These are phyloP conservation scores for Linhomoeus sp. DNA, from an alignment of 2,888 invertebrate genomes.

Conservation along the genomic window DNA sequence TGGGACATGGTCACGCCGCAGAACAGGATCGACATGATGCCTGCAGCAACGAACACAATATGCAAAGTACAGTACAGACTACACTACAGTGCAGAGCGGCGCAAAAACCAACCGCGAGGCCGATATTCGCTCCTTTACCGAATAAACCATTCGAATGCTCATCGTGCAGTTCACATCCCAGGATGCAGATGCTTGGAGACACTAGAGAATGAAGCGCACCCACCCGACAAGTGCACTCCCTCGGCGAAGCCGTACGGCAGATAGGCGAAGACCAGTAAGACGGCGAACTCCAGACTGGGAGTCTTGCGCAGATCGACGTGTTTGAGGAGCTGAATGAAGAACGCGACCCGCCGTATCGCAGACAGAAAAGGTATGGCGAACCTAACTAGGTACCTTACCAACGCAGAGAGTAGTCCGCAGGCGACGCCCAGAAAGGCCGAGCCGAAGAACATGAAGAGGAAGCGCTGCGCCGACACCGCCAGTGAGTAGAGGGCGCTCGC, in stretches of 20 bases:
- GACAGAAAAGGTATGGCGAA: too few species aligned
- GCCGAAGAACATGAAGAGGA: conserved; percentile 92
- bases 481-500: conserved; percentile 41
- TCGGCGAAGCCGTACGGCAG: conserved; percentile 94
- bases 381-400: conserved; percentile 36
- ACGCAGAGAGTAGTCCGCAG: conserved; percentile 76
- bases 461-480: conserved; percentile 46
- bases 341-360: too few species aligned
- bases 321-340: conserved; percentile 46
- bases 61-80: too few species aligned
- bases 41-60: conserved; percentile 34
- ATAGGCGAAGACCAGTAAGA: conserved; percentile 95
- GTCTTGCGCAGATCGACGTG: conserved; percentile 88
- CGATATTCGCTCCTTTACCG: too few species aligned
- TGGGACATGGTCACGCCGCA: conserved; percentile 99
- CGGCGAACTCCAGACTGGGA: conserved; percentile 90
- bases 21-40: conserved; percentile 96
- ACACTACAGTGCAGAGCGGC: too few species aligned
- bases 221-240: conserved; percentile 76
- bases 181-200: too few species aligned
- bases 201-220: too few species aligned
- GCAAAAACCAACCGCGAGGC: too few species aligned
- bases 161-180: too few species aligned
- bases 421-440: conserved; percentile 88
- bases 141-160: too few species aligned